phyloP scores from a whole-genome alignment of 2,797 vertebrate genomes.

The Falco naumanni region DNA sequence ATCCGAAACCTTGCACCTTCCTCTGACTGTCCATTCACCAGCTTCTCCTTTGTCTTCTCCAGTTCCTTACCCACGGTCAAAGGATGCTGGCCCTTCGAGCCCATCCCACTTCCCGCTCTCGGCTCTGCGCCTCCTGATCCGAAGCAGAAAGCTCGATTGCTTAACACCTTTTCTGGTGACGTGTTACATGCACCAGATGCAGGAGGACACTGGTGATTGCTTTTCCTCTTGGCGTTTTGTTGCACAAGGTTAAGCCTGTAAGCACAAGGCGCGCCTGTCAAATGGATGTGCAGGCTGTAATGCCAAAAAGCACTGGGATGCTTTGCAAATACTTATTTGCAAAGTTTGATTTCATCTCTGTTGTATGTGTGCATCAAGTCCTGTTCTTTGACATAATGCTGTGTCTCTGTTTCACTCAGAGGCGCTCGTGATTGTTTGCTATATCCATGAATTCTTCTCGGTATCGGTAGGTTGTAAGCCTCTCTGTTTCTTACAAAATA shows the following conservation, averaged over 20 bases:
- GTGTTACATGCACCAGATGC: neutral
- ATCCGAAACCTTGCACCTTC: neutral
- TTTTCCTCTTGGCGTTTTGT: neutral
- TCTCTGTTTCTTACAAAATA: neutral
- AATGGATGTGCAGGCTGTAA: neutral
- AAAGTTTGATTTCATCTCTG: neutral
- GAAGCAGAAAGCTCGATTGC: neutral
- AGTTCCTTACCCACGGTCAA: neutral
- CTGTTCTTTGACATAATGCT: neutral
- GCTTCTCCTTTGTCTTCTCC: neutral
- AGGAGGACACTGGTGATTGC: neutral
- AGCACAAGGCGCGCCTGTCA: neutral
- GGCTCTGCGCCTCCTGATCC: neutral
- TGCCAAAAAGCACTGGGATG: neutral
- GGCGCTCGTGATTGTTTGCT: neutral
- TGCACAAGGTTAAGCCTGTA: neutral
- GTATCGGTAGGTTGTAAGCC: neutral
- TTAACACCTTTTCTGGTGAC: neutral
- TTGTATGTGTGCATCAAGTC: neutral
- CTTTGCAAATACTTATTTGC: neutral
- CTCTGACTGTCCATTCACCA: neutral
- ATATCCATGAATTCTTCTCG: neutral
- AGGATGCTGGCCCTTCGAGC: neutral
- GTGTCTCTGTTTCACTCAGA: neutral
- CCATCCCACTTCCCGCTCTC: slow-evolving; percentile 6